Base-by-base conservation (phyloP, 2,888 invertebrate genomes). In the Orthosia cruda region DNA sequence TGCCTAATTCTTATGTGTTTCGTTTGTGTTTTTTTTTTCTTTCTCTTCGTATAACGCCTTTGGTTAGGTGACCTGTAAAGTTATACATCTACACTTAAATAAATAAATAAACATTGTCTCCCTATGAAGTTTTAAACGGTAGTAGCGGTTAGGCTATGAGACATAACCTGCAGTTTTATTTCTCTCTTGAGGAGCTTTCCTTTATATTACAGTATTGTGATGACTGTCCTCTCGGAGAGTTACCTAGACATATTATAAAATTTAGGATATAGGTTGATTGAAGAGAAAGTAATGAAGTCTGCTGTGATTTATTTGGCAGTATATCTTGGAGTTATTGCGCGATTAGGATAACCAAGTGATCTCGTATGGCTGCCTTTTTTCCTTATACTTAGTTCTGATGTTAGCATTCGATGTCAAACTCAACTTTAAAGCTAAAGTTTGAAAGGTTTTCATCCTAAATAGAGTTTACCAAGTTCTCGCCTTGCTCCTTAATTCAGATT, bases 61-160 rank as follows among this genome's bases (percentile, higher is more conserved):
- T n/a, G n/a, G n/a, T n/a, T n/a, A n/a, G n/a, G n/a, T n/a, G n/a
- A n/a, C n/a, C n/a, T n/a, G n/a, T n/a, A n/a, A n/a, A n/a, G n/a
- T n/a, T n/a, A n/a, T n/a, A n/a, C n/a, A n/a, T n/a, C n/a, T n/a
- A n/a, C n/a, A n/a, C n/a, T n/a, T n/a, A n/a, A n/a, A n/a, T n/a
- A n/a, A n/a, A n/a, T n/a, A n/a, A n/a, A n/a, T n/a, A n/a, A n/a
- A n/a, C n/a, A 67, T 47, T 67, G 83, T 77, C 15, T 13, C 49
- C 13, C 13, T 57, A 59, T 82, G 58, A 77, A 77, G 66, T 40
- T 76, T 66, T 77, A 80, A 82, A 66, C 67, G 54, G 26, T 20
- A 47, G 63, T 82, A 20, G 58, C 9, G 45, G 77, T 55, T 66
- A 58, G 47, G 54, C 49, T 66, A 77, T 67, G 81, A 61, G 75